phyloP scores from a whole-genome alignment of 2,113 vertebrate species.

The Sturnus vulgaris region DNA sequence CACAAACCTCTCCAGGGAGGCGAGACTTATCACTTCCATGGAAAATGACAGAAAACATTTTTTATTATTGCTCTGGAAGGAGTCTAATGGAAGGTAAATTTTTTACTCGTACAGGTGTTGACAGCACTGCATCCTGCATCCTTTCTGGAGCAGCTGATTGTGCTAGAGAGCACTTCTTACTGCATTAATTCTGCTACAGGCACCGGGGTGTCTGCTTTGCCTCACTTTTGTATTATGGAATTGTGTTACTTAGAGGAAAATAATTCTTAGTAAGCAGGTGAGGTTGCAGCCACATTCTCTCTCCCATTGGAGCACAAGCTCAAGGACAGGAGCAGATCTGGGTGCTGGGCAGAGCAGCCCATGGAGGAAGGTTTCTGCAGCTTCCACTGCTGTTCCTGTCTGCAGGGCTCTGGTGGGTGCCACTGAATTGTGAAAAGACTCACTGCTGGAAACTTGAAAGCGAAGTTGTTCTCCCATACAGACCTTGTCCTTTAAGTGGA shows the following conservation, averaged over 20 bases:
- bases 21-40: not conserved
- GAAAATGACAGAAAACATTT: not conserved
- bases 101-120: not conserved
- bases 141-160: not conserved
- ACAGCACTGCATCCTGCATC: not conserved
- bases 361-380: not conserved
- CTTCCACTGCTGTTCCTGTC: not conserved
- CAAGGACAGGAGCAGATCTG: not conserved
- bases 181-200: not conserved
- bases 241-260: not conserved
- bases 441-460: not conserved
- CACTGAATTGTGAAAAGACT: not conserved
- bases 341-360: not conserved
- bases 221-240: not conserved
- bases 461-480: not conserved
- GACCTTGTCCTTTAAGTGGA: not conserved
- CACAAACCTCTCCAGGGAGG: not conserved
- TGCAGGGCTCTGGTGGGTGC: not conserved
- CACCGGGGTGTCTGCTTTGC: not conserved
- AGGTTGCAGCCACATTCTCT: not conserved
- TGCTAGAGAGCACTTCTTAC: not conserved
- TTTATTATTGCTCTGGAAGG: not conserved
- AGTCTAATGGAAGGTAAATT: not conserved
- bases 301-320: accelerated
- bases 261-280: not conserved